Evolutionary conservation across 2,113 vertebrate species (phyloP).

Genomic region (Eudyptes chrysolophus): DNA sequence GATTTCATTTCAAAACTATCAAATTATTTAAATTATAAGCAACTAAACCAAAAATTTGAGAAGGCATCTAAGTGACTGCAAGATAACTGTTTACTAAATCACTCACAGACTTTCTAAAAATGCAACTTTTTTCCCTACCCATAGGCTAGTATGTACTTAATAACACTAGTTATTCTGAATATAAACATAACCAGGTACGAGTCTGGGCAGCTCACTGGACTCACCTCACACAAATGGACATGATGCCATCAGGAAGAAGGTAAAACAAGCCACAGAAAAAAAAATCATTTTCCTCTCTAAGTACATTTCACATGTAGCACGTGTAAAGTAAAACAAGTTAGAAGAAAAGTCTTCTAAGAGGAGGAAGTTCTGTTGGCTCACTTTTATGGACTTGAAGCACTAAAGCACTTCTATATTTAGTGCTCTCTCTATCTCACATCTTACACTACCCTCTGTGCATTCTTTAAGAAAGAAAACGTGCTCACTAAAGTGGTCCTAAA

Average conservation of each 20-base stretch:
- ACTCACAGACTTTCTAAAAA: neutral
- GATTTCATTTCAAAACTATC: neutral
- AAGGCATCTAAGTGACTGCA: neutral
- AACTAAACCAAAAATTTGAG: neutral
- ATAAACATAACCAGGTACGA: neutral
- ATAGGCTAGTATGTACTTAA: neutral
- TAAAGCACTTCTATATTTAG: neutral
- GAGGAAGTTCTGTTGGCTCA: neutral
- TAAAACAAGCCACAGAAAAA: neutral
- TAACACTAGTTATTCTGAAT: neutral
- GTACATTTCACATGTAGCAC: neutral
- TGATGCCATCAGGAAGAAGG: neutral
- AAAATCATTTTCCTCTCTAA: neutral
- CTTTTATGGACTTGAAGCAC: neutral
- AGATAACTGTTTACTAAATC: neutral
- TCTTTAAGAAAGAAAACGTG: neutral
- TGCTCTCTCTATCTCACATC: neutral
- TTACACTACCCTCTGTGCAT: neutral
- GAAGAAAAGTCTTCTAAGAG: neutral
- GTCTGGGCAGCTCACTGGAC: neutral
- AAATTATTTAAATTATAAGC: neutral
- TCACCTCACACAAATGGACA: neutral
- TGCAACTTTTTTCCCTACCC: neutral
- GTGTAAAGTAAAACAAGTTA: neutral
- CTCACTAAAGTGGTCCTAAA: neutral